Conservation (phyloP, 2,888 invertebrate species). For the Opisthograptis luteolata region DNA sequence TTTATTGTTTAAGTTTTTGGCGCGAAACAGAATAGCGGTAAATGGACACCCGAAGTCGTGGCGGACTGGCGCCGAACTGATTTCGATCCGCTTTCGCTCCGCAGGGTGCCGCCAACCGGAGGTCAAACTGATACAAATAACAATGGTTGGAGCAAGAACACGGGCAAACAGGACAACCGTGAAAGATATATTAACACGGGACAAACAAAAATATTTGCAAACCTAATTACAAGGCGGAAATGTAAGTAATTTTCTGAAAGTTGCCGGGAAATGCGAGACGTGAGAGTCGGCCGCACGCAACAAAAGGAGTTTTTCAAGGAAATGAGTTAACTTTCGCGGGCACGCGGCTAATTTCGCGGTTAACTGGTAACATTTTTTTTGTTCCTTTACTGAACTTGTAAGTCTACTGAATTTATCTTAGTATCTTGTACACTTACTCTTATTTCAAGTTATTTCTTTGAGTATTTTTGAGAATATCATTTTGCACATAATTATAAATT, state of each 20-base stretch:
- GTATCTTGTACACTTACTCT: too few relatives aligned
- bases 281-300: constrained; percentile 58
- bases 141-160: constrained; percentile 38
- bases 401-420: not conserved
- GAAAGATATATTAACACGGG: constrained; percentile 63
- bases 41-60: not conserved
- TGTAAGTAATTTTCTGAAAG: constrained; percentile 61
- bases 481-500: too few relatives aligned
- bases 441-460: too few relatives aligned
- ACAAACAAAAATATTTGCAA: constrained; percentile 70
- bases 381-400: not conserved
- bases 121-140: not conserved
- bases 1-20: not conserved
- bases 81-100: constrained; percentile 10
- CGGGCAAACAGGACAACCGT: constrained; percentile 61
- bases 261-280: constrained; percentile 57
- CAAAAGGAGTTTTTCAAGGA: constrained; percentile 72
- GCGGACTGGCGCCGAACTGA: constrained; percentile 11
- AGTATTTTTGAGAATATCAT: too few relatives aligned
- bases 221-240: constrained; percentile 68
- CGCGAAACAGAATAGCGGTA: not conserved
- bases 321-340: constrained; percentile 72
- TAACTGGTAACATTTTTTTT: constrained; percentile 15
- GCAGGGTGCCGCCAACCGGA: not conserved
- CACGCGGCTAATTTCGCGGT: constrained; percentile 51